Percentiles rank a stretch among this genome's conserved stretches.
Conservation (phyloP, 1,140 invertebrate species). For the Brachionus koreanus region DNA sequence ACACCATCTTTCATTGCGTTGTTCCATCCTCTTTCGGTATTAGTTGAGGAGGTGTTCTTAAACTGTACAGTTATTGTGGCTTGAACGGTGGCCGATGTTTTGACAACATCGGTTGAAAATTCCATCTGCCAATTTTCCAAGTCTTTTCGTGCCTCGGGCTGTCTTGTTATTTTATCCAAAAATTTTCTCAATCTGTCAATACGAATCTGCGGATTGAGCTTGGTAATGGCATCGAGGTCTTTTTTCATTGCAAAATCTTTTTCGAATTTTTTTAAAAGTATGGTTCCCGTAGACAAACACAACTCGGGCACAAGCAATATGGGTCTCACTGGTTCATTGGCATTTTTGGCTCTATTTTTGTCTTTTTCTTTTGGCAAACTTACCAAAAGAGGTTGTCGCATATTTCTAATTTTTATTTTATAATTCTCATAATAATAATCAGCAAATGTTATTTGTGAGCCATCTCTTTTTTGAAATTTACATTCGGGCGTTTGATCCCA, state of each 20-base stretch:
- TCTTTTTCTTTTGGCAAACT: conserved; percentile 52
- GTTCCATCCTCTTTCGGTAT: conserved; percentile 34
- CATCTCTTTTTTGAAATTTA: conserved; percentile 63
- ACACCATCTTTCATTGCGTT: conserved; percentile 28
- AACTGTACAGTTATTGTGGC: conserved; percentile 35
- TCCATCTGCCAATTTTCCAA: conserved; percentile 67
- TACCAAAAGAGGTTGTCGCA: conserved; percentile 70
- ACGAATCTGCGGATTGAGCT: not conserved
- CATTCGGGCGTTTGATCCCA: conserved; percentile 67
- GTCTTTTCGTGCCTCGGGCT: conserved; percentile 64
- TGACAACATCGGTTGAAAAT: conserved; percentile 14
- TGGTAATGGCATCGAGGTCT: conserved; percentile 38
- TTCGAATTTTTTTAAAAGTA: conserved; percentile 38
- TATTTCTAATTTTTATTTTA: conserved; percentile 69
- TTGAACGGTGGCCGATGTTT: not conserved
- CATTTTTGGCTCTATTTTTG: conserved; percentile 46
- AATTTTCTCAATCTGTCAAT: conserved; percentile 12
- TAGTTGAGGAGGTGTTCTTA: not conserved
- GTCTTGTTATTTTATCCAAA: conserved; percentile 13
- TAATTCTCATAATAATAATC: conserved; percentile 73
- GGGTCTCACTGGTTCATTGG: conserved; percentile 44
- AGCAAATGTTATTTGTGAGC: conserved; percentile 66
- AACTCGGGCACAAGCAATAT: conserved; percentile 55
- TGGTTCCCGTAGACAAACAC: conserved; percentile 49
- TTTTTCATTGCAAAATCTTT: conserved; percentile 40